A percentile compares a stretch with the other conserved stretches of the same genome.
These are phyloP conservation scores for Nomada ferruginata DNA, from an alignment of 2,888 invertebrate genomes.

Conservation along the genomic window DNA sequence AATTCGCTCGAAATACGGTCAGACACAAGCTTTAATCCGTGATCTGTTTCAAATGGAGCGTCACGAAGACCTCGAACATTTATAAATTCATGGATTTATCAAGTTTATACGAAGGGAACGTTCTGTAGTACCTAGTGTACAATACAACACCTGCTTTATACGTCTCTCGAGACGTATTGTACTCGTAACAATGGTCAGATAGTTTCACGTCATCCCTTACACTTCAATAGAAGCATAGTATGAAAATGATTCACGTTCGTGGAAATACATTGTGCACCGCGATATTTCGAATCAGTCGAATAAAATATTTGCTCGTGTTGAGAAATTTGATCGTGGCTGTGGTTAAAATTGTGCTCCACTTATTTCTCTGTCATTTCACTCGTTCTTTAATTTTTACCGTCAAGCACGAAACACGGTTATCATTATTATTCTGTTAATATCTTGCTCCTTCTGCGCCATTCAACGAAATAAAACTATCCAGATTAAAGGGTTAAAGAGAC, in stretches of 20 bases:
- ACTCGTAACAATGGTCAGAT: constrained; percentile 21
- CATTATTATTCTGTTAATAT: no score
- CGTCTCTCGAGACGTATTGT: constrained; percentile 15
- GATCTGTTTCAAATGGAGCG: constrained; percentile 34
- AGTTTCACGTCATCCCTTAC: constrained; percentile 29
- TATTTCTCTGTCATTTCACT: neutral
- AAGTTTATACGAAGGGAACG: constrained; percentile 2
- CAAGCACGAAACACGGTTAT: no score
- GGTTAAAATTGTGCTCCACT: neutral
- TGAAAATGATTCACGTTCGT: constrained; percentile 17
- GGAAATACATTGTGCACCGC: neutral
- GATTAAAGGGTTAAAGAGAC: no score
- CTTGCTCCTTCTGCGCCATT: no score
- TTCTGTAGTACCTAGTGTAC: neutral
- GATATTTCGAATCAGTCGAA: neutral
- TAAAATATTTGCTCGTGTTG: neutral
- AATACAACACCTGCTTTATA: neutral
- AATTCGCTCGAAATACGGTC: no score
- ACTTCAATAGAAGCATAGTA: neutral
- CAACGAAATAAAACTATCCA: no score
- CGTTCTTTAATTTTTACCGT: no score
- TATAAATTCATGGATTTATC: constrained; percentile 8
- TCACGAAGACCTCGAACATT: no score
- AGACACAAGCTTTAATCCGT: constrained; percentile 20
- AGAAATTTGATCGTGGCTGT: neutral